phyloP scores from a whole-genome alignment of 2,797 vertebrate species.

The Sandelia bainsii region DNA sequence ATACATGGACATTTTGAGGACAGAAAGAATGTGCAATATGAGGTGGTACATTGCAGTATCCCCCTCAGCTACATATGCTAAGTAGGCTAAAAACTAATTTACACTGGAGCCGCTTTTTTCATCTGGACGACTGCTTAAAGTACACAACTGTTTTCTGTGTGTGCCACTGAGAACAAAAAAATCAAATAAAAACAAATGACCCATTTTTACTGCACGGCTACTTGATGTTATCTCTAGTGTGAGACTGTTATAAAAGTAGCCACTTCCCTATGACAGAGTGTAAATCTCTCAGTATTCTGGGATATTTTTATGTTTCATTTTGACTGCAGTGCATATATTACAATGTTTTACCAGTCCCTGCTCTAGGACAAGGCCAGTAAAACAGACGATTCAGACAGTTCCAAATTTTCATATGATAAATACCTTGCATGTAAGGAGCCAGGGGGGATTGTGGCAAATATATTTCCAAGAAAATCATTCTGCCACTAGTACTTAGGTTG shows the following conservation, averaged over 20 bases:
- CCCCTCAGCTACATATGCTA: conserved; percentile 34
- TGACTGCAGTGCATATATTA: conserved; percentile 72
- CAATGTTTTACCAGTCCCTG: conserved; percentile 62
- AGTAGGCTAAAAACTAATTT: conserved; percentile 43
- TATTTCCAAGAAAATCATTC: conserved; percentile 75
- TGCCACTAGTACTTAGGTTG: conserved; percentile 75
- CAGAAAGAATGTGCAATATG: conserved; percentile 9
- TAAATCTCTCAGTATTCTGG: conserved; percentile 65
- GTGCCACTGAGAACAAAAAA: conserved; percentile 27
- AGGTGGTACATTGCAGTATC: conserved; percentile 37
- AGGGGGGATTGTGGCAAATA: conserved; percentile 64
- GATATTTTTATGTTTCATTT: conserved; percentile 67
- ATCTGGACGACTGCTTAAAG: conserved; percentile 20
- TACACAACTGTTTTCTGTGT: conserved; percentile 26
- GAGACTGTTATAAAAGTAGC: conserved; percentile 62
- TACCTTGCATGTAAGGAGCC: conserved; percentile 65
- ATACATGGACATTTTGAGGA: not conserved
- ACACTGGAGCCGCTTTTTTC: conserved; percentile 8
- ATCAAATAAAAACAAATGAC: conserved; percentile 66
- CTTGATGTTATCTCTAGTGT: conserved; percentile 52
- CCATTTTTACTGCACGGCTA: conserved; percentile 50
- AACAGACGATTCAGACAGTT: conserved; percentile 65
- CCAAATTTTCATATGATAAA: conserved; percentile 77
- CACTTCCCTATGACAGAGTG: conserved; percentile 61
- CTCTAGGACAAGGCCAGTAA: conserved; percentile 64